phyloP scores from a whole-genome alignment of 92 coral and sea anemone species.

The Palythoa grandis region DNA sequence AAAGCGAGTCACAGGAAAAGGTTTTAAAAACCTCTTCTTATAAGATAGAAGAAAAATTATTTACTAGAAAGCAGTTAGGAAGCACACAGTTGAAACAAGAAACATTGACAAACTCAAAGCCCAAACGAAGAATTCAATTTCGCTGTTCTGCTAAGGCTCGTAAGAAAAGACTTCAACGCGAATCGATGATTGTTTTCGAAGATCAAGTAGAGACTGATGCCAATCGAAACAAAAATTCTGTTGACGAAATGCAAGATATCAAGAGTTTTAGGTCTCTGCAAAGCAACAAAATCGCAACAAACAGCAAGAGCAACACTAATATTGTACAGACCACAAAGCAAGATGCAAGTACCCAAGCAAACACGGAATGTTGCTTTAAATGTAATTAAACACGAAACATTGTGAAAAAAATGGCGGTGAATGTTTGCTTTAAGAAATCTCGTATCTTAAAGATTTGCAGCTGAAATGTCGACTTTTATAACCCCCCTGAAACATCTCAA shows the following conservation, averaged over 20 bases:
- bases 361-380: not conserved
- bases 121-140: not conserved
- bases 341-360: not conserved
- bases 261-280: not conserved
- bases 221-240: not conserved
- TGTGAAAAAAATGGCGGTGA: not conserved
- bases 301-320: not conserved
- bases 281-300: not conserved
- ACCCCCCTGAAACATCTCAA: too few species aligned
- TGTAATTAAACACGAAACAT: not conserved
- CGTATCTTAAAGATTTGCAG: not conserved
- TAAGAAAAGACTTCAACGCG: constrained; percentile 18
- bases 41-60: not conserved
- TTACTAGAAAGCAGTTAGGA: not conserved
- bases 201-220: not conserved
- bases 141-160: constrained; percentile 39
- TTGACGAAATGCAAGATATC: not conserved
- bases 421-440: not conserved
- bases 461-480: too few species aligned
- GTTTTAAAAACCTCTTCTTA: not conserved
- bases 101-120: not conserved
- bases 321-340: not conserved
- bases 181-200: not conserved
- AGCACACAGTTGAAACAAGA: not conserved
- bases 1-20: not conserved